A percentile compares a stretch with the other conserved stretches of the same genome.
These are phyloP conservation scores for Leptopterna dolabrata DNA, from an alignment of 2,888 invertebrate species.

Conservation along the genomic window DNA sequence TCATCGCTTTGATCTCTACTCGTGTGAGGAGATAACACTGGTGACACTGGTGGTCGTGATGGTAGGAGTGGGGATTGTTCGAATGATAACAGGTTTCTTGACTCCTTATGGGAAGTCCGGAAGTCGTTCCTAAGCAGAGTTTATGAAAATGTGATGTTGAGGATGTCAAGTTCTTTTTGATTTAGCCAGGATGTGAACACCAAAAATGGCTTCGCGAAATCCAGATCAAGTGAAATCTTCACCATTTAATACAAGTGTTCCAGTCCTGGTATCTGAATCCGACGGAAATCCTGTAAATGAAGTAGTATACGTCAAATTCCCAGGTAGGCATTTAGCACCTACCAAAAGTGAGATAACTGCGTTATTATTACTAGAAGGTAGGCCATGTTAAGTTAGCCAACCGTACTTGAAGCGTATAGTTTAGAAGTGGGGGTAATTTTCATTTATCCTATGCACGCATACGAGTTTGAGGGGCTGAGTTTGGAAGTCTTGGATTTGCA, in stretches of 20 bases:
- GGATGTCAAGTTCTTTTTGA: no score
- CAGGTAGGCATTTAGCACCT: neutral
- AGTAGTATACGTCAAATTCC: slow-evolving; percentile 22
- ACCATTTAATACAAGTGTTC: neutral
- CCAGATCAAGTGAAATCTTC: neutral
- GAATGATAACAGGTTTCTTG: no score
- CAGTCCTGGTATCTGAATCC: slow-evolving; percentile 28
- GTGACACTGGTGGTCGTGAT: no score
- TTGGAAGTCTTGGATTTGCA: no score
- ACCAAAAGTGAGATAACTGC: neutral
- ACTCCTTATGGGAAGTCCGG: no score
- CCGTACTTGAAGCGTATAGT: neutral
- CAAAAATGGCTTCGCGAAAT: neutral
- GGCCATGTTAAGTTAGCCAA: neutral
- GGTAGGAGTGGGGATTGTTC: no score
- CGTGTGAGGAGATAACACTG: no score
- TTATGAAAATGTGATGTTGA: no score
- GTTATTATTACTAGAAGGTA: neutral
- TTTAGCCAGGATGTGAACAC: neutral
- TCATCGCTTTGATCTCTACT: no score
- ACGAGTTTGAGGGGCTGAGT: neutral
- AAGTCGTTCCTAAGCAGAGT: no score
- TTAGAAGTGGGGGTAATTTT: neutral
- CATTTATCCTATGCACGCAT: neutral
- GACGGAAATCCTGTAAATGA: slow-evolving; percentile 23